Evolutionary conservation across 2,888 invertebrate species (phyloP).

Genomic region (Diloba caeruleocephala): DNA sequence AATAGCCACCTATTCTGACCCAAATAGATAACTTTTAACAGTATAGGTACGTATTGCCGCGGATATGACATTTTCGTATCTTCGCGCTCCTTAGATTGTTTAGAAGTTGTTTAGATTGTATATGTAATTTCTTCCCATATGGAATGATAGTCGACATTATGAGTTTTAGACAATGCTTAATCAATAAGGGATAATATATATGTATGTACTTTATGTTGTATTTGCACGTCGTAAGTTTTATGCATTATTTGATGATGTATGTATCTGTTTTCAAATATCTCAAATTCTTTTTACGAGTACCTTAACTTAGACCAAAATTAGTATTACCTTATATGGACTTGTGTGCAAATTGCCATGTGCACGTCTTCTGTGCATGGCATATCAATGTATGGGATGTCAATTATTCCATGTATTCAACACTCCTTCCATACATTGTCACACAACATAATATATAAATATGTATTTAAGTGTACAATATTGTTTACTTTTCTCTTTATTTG

Average conservation of each 20-base stretch:
- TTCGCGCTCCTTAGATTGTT: slow-evolving; percentile 16
- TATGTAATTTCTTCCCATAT: slow-evolving; percentile 41
- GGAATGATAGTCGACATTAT: slow-evolving; percentile 28
- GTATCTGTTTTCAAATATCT: slow-evolving; percentile 32
- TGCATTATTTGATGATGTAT: slow-evolving; percentile 24
- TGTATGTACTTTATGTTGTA: slow-evolving; percentile 26
- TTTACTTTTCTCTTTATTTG: slow-evolving; percentile 38
- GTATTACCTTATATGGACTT: slow-evolving; percentile 60
- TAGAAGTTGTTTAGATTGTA: slow-evolving; percentile 32
- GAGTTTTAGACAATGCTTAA: slow-evolving; percentile 45
- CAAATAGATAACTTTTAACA: slow-evolving; percentile 43
- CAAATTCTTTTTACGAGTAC: slow-evolving; percentile 40
- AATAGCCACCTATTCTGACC: slow-evolving; percentile 53
- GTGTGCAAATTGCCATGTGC: slow-evolving; percentile 44
- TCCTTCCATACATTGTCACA: slow-evolving; percentile 75
- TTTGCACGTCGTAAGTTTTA: slow-evolving; percentile 30
- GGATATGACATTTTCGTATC: slow-evolving; percentile 44
- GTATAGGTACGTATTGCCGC: slow-evolving; percentile 32
- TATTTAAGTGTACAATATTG: slow-evolving; percentile 52
- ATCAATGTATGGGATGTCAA: slow-evolving; percentile 72
- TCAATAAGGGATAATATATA: slow-evolving; percentile 35
- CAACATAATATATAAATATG: slow-evolving; percentile 55
- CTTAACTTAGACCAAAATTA: slow-evolving; percentile 66
- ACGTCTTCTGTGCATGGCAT: slow-evolving; percentile 48
- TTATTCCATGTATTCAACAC: slow-evolving; percentile 51